These are phyloP conservation scores for Sebastes nivosus DNA, from an alignment of 2,797 vertebrate species.

Conservation along the genomic window DNA sequence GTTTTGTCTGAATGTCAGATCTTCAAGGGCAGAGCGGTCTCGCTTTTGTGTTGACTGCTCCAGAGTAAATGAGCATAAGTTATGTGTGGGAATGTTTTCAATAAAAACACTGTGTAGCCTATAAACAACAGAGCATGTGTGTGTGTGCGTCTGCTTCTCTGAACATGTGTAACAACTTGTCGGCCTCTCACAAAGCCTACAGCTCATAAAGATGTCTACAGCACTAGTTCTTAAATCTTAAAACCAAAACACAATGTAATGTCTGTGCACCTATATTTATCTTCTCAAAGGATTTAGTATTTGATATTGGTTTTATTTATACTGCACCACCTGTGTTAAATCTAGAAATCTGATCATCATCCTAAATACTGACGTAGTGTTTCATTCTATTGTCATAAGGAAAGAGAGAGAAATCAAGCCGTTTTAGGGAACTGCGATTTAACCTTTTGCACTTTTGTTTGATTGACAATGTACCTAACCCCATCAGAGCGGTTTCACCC, in stretches of 20 bases:
- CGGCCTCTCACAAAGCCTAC: background rate
- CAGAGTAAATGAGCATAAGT: conserved; percentile 39
- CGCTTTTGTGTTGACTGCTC: background rate
- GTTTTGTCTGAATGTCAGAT: conserved; percentile 9
- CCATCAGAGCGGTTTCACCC: conserved; percentile 52
- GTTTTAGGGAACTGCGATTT: conserved; percentile 1
- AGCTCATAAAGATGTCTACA: conserved; percentile 22
- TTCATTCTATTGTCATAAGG: background rate
- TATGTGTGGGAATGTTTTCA: conserved; percentile 61
- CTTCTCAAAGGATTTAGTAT: background rate
- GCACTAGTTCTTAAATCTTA: conserved; percentile 8
- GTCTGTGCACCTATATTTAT: background rate
- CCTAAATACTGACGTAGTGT: background rate
- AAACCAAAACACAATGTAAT: background rate
- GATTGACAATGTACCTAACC: conserved; percentile 48
- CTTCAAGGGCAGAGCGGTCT: background rate
- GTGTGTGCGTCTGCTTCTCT: conserved; percentile 1
- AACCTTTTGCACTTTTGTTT: conserved; percentile 20
- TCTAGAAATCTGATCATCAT: background rate
- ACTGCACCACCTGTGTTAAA: background rate
- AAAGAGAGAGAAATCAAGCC: background rate
- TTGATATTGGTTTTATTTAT: background rate
- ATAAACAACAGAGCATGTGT: conserved; percentile 40
- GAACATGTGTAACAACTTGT: background rate
- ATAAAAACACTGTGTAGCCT: conserved; percentile 50